These are phyloP conservation scores for Ictalurus punctatus DNA, from an alignment of 2,113 vertebrate genomes.

Conservation along the genomic window DNA sequence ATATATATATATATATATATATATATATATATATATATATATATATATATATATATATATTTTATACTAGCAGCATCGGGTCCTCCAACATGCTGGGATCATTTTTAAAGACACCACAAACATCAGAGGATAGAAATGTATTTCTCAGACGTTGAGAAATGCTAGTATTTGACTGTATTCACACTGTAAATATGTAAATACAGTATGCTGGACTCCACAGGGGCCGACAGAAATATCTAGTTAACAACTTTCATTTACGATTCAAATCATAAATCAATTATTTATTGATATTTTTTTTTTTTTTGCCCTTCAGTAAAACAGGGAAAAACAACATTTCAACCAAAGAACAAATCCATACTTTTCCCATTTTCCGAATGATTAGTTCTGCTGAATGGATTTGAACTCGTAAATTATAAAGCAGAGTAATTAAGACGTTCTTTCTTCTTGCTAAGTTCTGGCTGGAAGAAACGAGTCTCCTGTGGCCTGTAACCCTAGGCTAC, in stretches of 20 bases:
- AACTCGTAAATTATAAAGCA: conserved; percentile 6
- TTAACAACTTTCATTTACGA: neutral
- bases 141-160: neutral
- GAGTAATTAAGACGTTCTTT: conserved; percentile 20
- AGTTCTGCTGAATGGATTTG: conserved; percentile 10
- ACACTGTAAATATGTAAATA: neutral
- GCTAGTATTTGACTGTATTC: neutral
- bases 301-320: neutral
- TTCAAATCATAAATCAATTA: neutral
- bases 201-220: neutral
- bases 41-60: too few species aligned
- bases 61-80: too few species aligned
- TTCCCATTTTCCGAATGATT: conserved; percentile 4
- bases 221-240: neutral
- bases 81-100: too few species aligned
- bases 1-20: too few species aligned
- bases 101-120: neutral
- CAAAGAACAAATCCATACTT: conserved; percentile 23
- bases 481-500: neutral
- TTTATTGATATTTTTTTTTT: neutral
- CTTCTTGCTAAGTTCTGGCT: neutral
- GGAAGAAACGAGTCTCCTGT: neutral
- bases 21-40: too few species aligned
- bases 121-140: too few species aligned
- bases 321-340: neutral